These are phyloP conservation scores for Papilio dardanus DNA, from an alignment of 1,140 invertebrate species.

Conservation along the genomic window DNA sequence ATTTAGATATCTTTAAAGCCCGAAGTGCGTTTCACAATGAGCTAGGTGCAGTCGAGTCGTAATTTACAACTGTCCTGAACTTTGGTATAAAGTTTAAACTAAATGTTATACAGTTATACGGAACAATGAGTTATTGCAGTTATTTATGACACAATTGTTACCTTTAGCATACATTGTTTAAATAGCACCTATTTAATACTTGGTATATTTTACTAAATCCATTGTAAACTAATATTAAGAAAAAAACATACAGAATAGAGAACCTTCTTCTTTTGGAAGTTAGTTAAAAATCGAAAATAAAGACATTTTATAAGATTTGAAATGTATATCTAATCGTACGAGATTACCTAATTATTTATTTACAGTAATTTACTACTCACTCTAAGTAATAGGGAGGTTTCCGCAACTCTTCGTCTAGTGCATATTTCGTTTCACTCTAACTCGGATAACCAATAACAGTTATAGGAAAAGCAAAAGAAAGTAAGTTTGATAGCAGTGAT, in stretches of 20 bases:
- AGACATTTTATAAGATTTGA: too few species aligned
- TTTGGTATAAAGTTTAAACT: conserved; percentile 51
- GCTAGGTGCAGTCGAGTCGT: conserved; percentile 47
- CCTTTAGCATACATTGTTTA: conserved; percentile 2
- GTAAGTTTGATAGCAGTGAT: conserved; percentile 30
- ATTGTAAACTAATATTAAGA: too few species aligned
- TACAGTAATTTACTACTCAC: too few species aligned
- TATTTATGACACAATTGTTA: conserved; percentile 45
- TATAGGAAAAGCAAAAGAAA: conserved; percentile 29
- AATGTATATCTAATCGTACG: too few species aligned
- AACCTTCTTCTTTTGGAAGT: too few species aligned
- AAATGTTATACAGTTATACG: conserved; percentile 53
- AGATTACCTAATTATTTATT: too few species aligned
- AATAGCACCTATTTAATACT: neutral
- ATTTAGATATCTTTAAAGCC: conserved; percentile 35
- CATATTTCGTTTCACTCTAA: neutral
- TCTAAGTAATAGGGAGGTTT: too few species aligned
- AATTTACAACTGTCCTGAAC: conserved; percentile 59
- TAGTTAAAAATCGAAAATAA: too few species aligned
- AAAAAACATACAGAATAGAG: too few species aligned
- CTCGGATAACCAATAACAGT: neutral
- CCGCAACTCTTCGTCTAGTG: too few species aligned
- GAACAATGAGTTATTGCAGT: conserved; percentile 60
- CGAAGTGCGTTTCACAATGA: conserved; percentile 46
- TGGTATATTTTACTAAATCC: too few species aligned